Evolutionary conservation across 2,113 vertebrate species (phyloP).

Genomic region (Numenius arquata): DNA sequence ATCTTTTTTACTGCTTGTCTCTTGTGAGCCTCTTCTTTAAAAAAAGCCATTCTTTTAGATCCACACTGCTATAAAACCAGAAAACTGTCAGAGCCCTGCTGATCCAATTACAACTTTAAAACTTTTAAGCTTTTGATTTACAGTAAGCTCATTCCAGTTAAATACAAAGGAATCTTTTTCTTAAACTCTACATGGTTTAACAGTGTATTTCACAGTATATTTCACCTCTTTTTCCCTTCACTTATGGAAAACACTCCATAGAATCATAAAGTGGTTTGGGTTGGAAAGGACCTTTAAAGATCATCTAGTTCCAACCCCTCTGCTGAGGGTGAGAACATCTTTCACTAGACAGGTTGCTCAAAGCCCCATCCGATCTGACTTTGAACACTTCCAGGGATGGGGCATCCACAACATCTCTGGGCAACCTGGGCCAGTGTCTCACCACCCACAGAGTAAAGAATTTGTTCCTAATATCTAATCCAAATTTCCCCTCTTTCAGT

Average conservation of each 20-base stretch:
- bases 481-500: fast-evolving
- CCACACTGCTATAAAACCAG: slow-evolving; percentile 23
- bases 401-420: neutral
- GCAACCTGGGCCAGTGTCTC: neutral
- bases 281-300: neutral
- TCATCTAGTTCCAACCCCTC: fast-evolving
- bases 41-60: slow-evolving; percentile 11
- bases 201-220: neutral
- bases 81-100: slow-evolving; percentile 37
- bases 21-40: neutral
- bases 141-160: slow-evolving; percentile 32
- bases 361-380: fast-evolving
- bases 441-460: fast-evolving
- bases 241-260: neutral
- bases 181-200: neutral
- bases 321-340: neutral
- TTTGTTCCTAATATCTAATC: neutral
- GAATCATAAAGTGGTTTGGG: neutral
- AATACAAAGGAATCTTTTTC: neutral
- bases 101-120: slow-evolving; percentile 57
- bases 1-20: slow-evolving; percentile 41
- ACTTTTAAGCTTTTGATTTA: slow-evolving; percentile 59
- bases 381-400: neutral
- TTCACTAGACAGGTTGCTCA: fast-evolving
- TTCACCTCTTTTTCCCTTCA: neutral